Percentiles rank a stretch among this genome's conserved stretches.
Conservation (phyloP, 2,113 vertebrate species). For the Enhydra lutris region DNA sequence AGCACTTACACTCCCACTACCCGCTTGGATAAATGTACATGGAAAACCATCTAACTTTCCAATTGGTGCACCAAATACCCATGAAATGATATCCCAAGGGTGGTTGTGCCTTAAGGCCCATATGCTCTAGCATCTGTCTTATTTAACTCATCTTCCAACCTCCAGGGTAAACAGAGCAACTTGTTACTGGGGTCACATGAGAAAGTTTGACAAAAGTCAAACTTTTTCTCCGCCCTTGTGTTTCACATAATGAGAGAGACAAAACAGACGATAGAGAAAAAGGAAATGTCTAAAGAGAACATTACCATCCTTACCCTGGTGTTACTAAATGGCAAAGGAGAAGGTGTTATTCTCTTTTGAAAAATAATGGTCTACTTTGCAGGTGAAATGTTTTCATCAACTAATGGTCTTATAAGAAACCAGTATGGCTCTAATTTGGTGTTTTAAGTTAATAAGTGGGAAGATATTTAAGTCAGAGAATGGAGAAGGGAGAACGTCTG, state of each 20-base stretch:
- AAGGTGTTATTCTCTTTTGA: not conserved
- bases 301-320: not conserved
- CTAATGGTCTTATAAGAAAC: not conserved
- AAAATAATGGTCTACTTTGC: not conserved
- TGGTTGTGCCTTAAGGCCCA: not conserved
- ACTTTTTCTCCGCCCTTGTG: not conserved
- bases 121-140: slow-evolving; percentile 6
- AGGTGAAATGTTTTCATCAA: not conserved
- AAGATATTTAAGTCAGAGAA: not conserved
- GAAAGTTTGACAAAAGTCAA: not conserved
- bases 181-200: not conserved
- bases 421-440: not conserved
- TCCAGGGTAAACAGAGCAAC: not conserved
- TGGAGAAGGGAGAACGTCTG: not conserved
- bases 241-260: not conserved
- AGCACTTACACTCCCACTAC: not conserved
- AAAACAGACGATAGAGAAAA: not conserved
- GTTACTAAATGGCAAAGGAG: not conserved
- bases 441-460: not conserved
- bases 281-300: not conserved
- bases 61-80: not conserved
- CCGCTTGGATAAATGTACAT: not conserved
- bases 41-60: not conserved
- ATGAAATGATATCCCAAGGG: not conserved
- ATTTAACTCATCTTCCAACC: not conserved